Percentiles rank a stretch among this genome's conserved stretches.
These are phyloP conservation scores for Rhineura floridana DNA, from an alignment of 2,113 vertebrate species.

Conservation along the genomic window DNA sequence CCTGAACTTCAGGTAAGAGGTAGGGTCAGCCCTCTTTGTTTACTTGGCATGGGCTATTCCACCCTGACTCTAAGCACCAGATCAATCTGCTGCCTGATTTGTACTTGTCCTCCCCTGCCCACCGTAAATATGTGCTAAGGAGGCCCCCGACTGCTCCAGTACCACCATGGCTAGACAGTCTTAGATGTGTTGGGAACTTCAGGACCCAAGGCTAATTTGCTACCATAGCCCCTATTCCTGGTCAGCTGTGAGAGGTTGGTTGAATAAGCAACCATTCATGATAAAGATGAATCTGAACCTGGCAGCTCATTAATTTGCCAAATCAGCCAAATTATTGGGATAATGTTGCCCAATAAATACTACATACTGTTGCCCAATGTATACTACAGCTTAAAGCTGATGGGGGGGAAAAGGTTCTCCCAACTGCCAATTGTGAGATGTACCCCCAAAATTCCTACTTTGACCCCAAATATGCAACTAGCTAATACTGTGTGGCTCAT, in stretches of 20 bases:
- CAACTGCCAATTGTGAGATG: not conserved
- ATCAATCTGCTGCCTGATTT: not conserved
- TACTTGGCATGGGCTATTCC: not conserved
- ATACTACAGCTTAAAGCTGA: not conserved
- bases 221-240: too few species aligned
- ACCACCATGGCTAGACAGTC: not conserved
- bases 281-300: not conserved
- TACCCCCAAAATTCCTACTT: not conserved
- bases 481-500: not conserved
- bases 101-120: not conserved
- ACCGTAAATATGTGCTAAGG: not conserved
- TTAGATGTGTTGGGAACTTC: too few species aligned
- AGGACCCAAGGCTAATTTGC: too few species aligned
- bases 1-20: not conserved
- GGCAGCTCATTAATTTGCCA: not conserved
- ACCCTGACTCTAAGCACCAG: not conserved
- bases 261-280: too few species aligned
- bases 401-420: not conserved
- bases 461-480: not conserved
- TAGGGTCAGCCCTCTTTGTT: not conserved
- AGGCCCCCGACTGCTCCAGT: not conserved
- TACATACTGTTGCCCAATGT: not conserved
- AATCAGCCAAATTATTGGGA: not conserved
- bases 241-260: too few species aligned
- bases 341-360: not conserved